phyloP scores from a whole-genome alignment of 2,888 invertebrate species.

The Eilema sororculum region DNA sequence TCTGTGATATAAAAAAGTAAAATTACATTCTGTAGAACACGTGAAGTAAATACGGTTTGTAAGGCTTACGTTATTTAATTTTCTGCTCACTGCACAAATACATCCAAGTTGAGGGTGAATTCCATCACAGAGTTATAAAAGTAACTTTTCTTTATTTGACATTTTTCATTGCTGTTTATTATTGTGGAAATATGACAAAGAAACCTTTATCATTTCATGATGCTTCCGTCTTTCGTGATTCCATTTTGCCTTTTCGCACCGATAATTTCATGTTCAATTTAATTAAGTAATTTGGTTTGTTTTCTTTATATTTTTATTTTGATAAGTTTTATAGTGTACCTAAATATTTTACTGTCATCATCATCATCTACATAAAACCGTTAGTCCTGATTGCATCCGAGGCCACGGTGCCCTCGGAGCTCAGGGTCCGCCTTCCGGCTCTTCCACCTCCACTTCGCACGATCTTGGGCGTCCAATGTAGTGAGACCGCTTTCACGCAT shows the following conservation, averaged over 20 bases:
- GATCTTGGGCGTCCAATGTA: too few relatives aligned
- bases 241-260: neutral
- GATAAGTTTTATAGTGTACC: too few relatives aligned
- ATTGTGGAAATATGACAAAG: neutral
- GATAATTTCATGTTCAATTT: neutral
- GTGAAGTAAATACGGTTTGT: neutral
- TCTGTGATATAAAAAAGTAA: neutral
- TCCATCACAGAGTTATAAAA: slow-evolving; percentile 4
- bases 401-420: too few relatives aligned
- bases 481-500: too few relatives aligned
- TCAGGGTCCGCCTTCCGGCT: too few relatives aligned
- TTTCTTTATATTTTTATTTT: neutral
- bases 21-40: neutral
- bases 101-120: neutral
- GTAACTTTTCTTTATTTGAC: neutral
- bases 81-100: neutral
- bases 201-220: neutral
- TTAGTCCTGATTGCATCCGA: too few relatives aligned
- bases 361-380: too few relatives aligned
- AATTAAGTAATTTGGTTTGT: too few relatives aligned
- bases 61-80: neutral
- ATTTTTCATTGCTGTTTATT: neutral
- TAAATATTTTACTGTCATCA: too few relatives aligned
- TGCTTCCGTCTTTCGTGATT: neutral
- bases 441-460: too few relatives aligned